phyloP scores from a whole-genome alignment of 2,797 vertebrate genomes.

The Siniperca scherzeri region DNA sequence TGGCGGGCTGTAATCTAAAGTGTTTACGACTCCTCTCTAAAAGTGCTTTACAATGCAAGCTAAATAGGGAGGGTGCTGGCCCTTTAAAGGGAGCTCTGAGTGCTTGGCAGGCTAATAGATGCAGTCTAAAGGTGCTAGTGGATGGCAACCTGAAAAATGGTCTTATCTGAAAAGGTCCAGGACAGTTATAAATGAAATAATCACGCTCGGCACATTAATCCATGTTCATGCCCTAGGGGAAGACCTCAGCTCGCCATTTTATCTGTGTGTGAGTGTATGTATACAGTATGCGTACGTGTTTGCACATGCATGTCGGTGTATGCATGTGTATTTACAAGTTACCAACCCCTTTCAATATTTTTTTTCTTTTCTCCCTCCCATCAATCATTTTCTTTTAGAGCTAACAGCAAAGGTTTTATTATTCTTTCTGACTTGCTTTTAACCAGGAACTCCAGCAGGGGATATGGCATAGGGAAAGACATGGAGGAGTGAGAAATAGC shows the following conservation, averaged over 20 bases:
- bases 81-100: slow-evolving; percentile 80
- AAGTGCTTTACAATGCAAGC: slow-evolving; percentile 44
- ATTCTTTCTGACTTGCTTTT: slow-evolving; percentile 45
- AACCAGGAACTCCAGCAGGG: slow-evolving; percentile 29
- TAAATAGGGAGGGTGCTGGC: slow-evolving; percentile 61
- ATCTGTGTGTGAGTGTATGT: slow-evolving; percentile 65
- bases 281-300: slow-evolving; percentile 24
- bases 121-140: slow-evolving; percentile 83
- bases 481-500: background rate
- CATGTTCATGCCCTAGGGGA: slow-evolving; percentile 71
- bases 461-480: slow-evolving; percentile 11
- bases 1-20: too few species aligned
- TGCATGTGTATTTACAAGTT: slow-evolving; percentile 32
- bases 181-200: slow-evolving; percentile 86
- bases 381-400: slow-evolving; percentile 48
- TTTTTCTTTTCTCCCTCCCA: background rate
- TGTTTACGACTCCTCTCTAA: slow-evolving; percentile 28
- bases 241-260: slow-evolving; percentile 73
- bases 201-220: slow-evolving; percentile 81
- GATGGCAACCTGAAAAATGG: slow-evolving; percentile 85
- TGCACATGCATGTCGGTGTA: slow-evolving; percentile 15
- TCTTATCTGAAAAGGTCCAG: slow-evolving; percentile 84
- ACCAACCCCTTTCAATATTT: slow-evolving; percentile 15
- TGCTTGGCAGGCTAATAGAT: slow-evolving; percentile 82
- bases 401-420: slow-evolving; percentile 46